These are phyloP conservation scores for Gnathonemus longibarbis DNA, from an alignment of 2,113 vertebrate genomes.

Conservation along the genomic window DNA sequence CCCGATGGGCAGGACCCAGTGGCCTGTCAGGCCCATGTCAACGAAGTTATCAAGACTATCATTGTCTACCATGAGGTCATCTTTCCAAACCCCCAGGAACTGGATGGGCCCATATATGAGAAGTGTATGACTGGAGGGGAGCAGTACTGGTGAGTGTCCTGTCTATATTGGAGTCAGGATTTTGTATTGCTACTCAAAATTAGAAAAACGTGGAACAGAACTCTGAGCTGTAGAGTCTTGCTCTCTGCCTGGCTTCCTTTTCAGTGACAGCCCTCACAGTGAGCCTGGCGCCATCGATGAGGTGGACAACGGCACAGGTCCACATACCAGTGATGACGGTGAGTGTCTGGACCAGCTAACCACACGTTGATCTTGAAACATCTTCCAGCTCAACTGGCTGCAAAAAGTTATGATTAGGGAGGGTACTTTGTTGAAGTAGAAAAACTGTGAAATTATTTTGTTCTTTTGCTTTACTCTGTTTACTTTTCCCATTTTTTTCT, in stretches of 20 bases:
- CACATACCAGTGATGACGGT: conserved; percentile 91
- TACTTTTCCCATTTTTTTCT: background rate
- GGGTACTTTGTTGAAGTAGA: background rate
- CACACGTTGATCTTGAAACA: background rate
- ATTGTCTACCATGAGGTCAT: conserved; percentile 90
- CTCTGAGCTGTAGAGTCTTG: background rate
- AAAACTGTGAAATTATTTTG: background rate
- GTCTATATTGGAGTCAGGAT: background rate
- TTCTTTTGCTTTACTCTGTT: background rate
- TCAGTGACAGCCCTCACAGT: conserved; percentile 88
- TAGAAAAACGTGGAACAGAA: background rate
- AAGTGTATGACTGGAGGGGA: conserved; percentile 98
- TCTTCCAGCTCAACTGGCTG: background rate
- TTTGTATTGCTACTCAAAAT: background rate
- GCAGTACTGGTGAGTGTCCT: conserved; percentile 80
- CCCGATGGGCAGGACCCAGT: conserved; percentile 95
- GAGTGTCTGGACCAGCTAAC: conserved; percentile 37
- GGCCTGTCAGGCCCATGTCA: conserved; percentile 93
- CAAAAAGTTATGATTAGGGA: background rate
- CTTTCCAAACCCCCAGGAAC: conserved; percentile 80
- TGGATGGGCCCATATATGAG: conserved; percentile 93
- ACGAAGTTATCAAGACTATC: conserved; percentile 97
- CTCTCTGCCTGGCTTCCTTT: conserved; percentile 27
- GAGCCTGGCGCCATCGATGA: conserved; percentile 88
- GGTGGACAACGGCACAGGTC: conserved; percentile 86